Evolutionary conservation across 2,113 vertebrate genomes (phyloP), one percentile per base, ranked within the genome.

Genomic region (Thunnus maccoyii): DNA sequence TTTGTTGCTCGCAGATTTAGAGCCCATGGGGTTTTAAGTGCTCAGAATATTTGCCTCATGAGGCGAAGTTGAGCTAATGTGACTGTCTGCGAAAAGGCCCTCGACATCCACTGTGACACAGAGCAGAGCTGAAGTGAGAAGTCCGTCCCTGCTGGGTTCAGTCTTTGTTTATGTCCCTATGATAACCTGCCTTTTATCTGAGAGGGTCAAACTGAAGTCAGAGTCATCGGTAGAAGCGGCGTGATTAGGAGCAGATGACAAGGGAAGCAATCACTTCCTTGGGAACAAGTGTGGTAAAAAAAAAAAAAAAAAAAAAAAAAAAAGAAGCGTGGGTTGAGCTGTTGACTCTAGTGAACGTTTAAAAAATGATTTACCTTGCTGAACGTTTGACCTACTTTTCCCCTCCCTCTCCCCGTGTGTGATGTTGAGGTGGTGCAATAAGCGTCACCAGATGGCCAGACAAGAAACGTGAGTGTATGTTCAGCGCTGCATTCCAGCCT

Each of bases 381-480:
- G 87, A 92, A 88, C 80, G 74, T 93, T 89, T 94, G 93, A 92
- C 93, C 92, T 88, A 91, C 79, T 90, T 89, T 54, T 63, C 3
- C 63, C 73, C 51, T 32, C 17, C 47, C n/a, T 20, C n/a, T 6
- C 27, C 18, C n/a, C 15, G 22, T 32, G 60, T 86, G 84, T 58
- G 75, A 88, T 87, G 82, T 18, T 17, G 76, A 75, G 89, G 84
- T 85, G 88, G 87, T 79, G 83, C 74, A 85, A 84, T 93, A 92
- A 93, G 83, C 90, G 72, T 83, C 91, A 90, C 85, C 94, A 95
- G 92, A 94, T 95, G 94, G 92, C 81, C 84, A 88, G 82, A 94
- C 92, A 71, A 88, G 83, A 88, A 80, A 76, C 14, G 18, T 56
- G 83, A 57, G 76, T 27, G 20, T 78, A 87, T 81, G 89, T 87